Conservation (phyloP, 1,140 invertebrate species). For the Scylla paramamosain region DNA sequence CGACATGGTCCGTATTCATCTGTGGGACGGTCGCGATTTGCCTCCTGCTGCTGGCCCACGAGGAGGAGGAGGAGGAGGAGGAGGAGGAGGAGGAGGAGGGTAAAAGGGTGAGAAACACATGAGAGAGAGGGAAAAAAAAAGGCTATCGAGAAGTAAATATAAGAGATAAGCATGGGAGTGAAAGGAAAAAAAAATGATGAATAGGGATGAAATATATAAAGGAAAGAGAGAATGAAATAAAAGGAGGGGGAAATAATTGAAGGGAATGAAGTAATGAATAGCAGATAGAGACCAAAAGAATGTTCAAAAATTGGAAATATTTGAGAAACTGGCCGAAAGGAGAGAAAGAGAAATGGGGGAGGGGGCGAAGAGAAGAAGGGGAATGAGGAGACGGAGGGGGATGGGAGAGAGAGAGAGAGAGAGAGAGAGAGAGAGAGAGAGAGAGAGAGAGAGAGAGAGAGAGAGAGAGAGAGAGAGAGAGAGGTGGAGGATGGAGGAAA, state of each 20-base stretch:
- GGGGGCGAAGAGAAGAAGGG: background rate
- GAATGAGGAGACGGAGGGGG: background rate
- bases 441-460: background rate
- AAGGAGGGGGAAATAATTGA: background rate
- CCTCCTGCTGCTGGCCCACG: background rate
- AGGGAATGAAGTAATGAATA: background rate
- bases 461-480: background rate
- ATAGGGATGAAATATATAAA: background rate
- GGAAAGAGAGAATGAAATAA: background rate
- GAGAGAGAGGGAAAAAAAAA: background rate
- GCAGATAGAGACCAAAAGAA: too few relatives aligned
- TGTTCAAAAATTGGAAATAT: background rate
- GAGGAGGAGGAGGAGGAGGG: background rate
- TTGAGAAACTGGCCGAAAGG: background rate
- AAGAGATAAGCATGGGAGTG: background rate
- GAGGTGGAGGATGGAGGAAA: background rate
- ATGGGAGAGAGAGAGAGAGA: background rate
- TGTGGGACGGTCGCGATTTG: conserved; percentile 9
- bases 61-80: background rate
- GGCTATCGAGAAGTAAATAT: background rate
- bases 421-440: background rate
- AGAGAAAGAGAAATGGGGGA: background rate
- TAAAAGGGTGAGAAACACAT: background rate
- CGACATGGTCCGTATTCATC: background rate
- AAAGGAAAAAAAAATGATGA: background rate